Base-by-base conservation (phyloP, 2,797 vertebrate species). In the Nyctalus aviator region DNA sequence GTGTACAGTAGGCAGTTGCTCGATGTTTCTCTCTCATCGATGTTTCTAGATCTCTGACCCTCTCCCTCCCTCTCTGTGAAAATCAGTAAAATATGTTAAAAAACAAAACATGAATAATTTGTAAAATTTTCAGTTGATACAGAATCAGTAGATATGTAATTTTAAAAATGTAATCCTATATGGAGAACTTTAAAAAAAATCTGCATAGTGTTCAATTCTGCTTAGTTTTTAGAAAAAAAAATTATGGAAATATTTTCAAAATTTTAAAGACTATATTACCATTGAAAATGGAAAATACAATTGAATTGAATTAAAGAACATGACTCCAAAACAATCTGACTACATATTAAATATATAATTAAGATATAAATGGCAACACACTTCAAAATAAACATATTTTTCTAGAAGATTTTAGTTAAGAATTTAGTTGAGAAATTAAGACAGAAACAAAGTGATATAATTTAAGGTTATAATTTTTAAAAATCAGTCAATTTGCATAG, bases 81-180 rank as follows among this genome's bases (percentile, higher is more conserved):
- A 37, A 37, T 37, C 35, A 37, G 4, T 37, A 37, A 37, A 37
- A 37, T 37, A 37, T 37, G n/a, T n/a, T n/a, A n/a, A n/a, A n/a
- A n/a, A n/a, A n/a, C n/a, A 84, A 95, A 97, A 86, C 25, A 68
- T 32, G 6, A 94, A 57, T 9, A 21, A 20, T 86, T 91, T 62
- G 53, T 84, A 88, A 27, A 84, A 14, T 55, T 12, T 27, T 21
- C 7, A 55, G 72, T 59, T 78, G 21, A 17, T 59, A 62, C 4
- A n/a, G 6, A 84, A 78, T 21, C 4, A 55, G 76, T 59, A 84
- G 25, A 14, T 48, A 57, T 3, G 15, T 5, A 84, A 68, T 84
- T 94, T 93, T 48, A 41, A 76, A 96, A 95, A 66, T 84, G 8
- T 25, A 78, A n/a, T 92, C 27, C 11, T 84, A 87, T 17, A 35